Conservation (phyloP, 2,797 vertebrate species). For the Anniella stebbinsi region DNA sequence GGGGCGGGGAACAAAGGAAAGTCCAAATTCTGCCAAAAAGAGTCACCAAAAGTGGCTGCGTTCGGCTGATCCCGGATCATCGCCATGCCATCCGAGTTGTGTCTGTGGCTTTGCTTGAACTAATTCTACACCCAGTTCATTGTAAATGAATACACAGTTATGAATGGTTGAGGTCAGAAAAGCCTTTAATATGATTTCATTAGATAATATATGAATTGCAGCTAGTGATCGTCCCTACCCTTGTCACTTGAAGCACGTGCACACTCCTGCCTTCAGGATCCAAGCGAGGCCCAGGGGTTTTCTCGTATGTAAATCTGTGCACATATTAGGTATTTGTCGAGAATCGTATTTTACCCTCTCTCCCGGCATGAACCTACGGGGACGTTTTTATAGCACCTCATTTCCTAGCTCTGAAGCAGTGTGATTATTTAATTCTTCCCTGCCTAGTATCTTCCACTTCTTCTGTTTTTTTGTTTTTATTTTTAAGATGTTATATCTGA, state of each 20-base stretch:
- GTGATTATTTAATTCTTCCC: too few species aligned
- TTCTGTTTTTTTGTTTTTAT: background rate
- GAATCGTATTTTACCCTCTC: background rate
- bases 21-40: background rate
- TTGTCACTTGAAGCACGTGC: background rate
- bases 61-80: background rate
- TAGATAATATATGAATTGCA: background rate
- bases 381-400: too few species aligned
- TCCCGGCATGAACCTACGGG: background rate
- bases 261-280: too few species aligned
- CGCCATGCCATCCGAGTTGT: background rate
- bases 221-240: background rate
- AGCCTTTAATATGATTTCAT: background rate
- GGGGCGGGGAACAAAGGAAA: background rate
- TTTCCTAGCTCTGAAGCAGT: background rate
- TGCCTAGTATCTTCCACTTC: background rate
- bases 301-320: background rate
- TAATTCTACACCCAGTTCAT: conserved; percentile 15
- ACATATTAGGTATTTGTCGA: background rate
- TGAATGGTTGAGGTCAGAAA: background rate
- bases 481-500: background rate
- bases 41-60: background rate
- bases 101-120: background rate
- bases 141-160: background rate
- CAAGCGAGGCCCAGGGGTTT: background rate